Conservation (phyloP, 2,888 invertebrate genomes). For the Scaptomyza parva region DNA sequence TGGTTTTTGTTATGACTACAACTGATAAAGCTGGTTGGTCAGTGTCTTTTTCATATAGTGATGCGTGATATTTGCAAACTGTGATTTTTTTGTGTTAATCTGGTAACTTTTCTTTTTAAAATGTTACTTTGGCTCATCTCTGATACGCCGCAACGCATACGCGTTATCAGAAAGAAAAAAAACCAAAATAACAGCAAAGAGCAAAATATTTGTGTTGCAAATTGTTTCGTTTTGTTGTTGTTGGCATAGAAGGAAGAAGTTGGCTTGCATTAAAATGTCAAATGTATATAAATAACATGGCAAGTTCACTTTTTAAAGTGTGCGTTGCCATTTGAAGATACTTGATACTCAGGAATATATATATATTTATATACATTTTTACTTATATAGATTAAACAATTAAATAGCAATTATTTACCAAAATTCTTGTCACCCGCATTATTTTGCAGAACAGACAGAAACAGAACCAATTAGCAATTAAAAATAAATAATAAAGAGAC, state of each 20-base stretch:
- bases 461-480: slow-evolving; percentile 83
- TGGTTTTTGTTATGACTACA: slow-evolving; percentile 16
- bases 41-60: slow-evolving; percentile 3
- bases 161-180: slow-evolving; percentile 3
- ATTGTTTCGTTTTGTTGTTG: slow-evolving; percentile 6
- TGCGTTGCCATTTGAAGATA: slow-evolving; percentile 49
- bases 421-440: slow-evolving; percentile 49
- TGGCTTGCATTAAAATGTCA: slow-evolving; percentile 68
- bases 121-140: slow-evolving; percentile 2
- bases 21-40: slow-evolving; percentile 37
- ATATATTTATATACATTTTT: slow-evolving; percentile 13
- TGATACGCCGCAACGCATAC: slow-evolving; percentile 1
- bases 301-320: slow-evolving; percentile 32
- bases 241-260: slow-evolving; percentile 31
- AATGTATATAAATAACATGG: slow-evolving; percentile 60
- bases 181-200: background rate
- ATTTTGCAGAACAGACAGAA: slow-evolving; percentile 40
- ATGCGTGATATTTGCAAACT: slow-evolving; percentile 1
- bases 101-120: background rate
- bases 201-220: slow-evolving; percentile 4
- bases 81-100: background rate
- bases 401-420: slow-evolving; percentile 23
- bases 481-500: slow-evolving; percentile 7
- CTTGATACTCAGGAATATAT: slow-evolving; percentile 9
- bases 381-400: slow-evolving; percentile 9